A percentile compares a stretch with the other conserved stretches of the same genome.
Conservation (phyloP, 2,797 vertebrate species). For the Chanos chanos region DNA sequence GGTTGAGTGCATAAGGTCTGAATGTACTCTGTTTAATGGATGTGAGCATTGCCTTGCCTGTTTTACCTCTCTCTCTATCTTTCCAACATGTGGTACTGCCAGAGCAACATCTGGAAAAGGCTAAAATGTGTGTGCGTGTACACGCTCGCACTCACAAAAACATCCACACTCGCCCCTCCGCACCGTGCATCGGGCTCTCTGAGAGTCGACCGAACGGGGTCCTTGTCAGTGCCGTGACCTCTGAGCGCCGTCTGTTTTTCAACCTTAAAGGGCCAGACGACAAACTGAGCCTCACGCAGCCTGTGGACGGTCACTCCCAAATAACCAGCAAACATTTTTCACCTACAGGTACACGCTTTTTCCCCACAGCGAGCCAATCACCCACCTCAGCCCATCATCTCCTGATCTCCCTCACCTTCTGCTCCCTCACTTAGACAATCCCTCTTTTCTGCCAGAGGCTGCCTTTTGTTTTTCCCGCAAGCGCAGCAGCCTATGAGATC, state of each 20-base stretch:
- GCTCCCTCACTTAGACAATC: not conserved
- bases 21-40: no score
- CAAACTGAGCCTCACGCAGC: not conserved
- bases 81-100: not conserved
- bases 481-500: constrained; percentile 44
- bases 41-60: no score
- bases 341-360: constrained; percentile 1
- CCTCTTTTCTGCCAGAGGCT: constrained; percentile 4
- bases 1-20: no score
- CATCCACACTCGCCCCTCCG: no score
- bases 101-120: constrained; percentile 11
- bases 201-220: constrained; percentile 1
- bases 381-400: not conserved
- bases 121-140: constrained; percentile 4
- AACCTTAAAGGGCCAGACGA: no score
- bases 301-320: not conserved
- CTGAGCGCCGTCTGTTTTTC: no score
- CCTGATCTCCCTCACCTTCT: constrained; percentile 1
- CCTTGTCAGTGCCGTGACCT: constrained; percentile 7
- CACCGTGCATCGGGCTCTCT: no score
- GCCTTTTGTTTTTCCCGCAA: constrained; percentile 19
- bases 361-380: constrained; percentile 8
- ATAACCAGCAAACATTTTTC: not conserved
- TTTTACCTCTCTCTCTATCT: no score
- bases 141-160: not conserved